A percentile compares a stretch with the other conserved stretches of the same genome.
These are phyloP conservation scores for Gallinago media DNA, from an alignment of 2,113 vertebrate genomes.

Conservation along the genomic window DNA sequence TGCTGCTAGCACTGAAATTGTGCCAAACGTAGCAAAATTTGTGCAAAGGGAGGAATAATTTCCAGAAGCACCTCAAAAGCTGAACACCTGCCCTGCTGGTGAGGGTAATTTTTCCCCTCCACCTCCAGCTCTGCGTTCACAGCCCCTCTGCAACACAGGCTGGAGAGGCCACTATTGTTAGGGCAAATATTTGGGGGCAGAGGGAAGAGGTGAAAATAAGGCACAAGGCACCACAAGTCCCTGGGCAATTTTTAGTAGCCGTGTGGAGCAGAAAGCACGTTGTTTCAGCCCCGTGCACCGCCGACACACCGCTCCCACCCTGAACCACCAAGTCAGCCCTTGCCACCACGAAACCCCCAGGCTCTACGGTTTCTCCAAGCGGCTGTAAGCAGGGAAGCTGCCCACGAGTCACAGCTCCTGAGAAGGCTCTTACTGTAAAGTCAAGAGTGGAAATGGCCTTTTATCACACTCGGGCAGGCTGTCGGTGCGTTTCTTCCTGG, in stretches of 20 bases:
- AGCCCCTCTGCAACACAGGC: background rate
- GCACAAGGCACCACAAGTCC: background rate
- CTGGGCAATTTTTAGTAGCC: background rate
- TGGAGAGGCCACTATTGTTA: background rate
- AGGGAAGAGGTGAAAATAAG: background rate
- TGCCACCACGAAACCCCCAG: background rate
- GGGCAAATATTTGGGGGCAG: too few relatives aligned
- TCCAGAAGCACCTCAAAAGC: background rate
- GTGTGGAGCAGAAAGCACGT: accelerated
- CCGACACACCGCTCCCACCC: background rate
- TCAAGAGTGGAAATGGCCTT: background rate
- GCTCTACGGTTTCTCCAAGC: background rate
- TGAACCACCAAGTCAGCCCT: background rate
- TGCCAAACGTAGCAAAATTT: background rate
- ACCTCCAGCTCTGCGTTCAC: background rate
- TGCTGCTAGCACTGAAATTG: background rate
- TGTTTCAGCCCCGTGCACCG: background rate
- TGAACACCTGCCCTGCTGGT: background rate
- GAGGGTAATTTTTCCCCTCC: background rate
- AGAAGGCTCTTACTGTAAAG: background rate
- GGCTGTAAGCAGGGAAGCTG: background rate
- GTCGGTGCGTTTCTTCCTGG: background rate
- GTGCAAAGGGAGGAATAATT: background rate
- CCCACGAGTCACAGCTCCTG: background rate
- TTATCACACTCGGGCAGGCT: background rate